phyloP scores from a whole-genome alignment of 2,113 vertebrate genomes.

The Crotophaga sulcirostris region DNA sequence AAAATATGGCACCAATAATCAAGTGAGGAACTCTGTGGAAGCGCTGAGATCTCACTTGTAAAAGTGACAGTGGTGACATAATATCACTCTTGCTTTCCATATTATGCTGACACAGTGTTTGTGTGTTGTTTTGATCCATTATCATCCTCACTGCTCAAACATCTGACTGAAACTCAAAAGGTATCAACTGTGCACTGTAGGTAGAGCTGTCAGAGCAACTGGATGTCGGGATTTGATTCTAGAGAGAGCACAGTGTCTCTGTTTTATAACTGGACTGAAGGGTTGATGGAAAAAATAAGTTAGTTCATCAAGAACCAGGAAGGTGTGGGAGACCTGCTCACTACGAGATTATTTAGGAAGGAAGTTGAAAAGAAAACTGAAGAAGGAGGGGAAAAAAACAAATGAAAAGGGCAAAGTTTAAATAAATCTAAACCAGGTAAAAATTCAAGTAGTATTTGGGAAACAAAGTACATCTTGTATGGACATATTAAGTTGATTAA shows the following conservation, averaged over 20 bases:
- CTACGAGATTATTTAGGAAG: not conserved
- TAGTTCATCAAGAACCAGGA: not conserved
- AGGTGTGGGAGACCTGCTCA: not conserved
- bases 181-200: not conserved
- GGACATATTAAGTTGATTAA: not conserved
- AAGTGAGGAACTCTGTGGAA: not conserved
- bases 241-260: not conserved
- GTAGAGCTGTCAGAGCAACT: not conserved
- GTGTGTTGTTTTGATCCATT: not conserved
- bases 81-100: not conserved
- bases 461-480: not conserved
- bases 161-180: slow-evolving; percentile 4
- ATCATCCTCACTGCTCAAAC: not conserved
- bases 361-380: not conserved
- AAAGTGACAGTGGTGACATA: not conserved
- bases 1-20: not conserved
- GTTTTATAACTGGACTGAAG: not conserved
- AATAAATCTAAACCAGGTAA: not conserved
- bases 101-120: not conserved
- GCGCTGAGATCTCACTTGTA: not conserved
- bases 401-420: not conserved
- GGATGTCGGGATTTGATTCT: not conserved
- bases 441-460: not conserved
- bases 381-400: not conserved
- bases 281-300: not conserved